Evolutionary conservation across 2,888 invertebrate species (phyloP).

Genomic region (Netelia fuscicornis): DNA sequence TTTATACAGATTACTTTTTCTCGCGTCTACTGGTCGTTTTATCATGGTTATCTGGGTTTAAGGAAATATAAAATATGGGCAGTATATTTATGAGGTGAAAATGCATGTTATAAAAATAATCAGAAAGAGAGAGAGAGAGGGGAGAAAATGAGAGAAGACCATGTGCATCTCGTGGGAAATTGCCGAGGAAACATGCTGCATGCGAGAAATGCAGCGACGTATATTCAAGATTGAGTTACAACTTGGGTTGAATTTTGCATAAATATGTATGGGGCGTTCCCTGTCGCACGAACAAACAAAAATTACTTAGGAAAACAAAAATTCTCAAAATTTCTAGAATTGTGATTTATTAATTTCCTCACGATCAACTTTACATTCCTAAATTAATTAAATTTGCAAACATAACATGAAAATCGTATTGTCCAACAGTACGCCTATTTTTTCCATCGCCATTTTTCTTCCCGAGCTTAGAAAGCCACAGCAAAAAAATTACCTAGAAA

Average conservation of each 20-base stretch:
- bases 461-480: neutral
- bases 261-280: neutral
- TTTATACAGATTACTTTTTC: neutral
- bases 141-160: neutral
- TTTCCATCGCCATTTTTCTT: neutral
- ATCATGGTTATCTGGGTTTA: neutral
- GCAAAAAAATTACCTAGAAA: too few species aligned
- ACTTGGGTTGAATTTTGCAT: constrained; percentile 10
- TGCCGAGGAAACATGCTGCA: constrained; percentile 1
- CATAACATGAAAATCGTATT: too few species aligned
- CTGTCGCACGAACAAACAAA: neutral
- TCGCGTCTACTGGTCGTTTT: neutral
- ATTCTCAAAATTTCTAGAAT: too few species aligned
- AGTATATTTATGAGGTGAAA: neutral
- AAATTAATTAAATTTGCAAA: too few species aligned
- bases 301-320: too few species aligned
- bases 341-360: too few species aligned
- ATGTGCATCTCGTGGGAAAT: neutral
- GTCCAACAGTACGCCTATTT: neutral
- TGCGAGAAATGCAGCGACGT: constrained; percentile 6
- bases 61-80: neutral
- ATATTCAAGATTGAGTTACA: constrained; percentile 32
- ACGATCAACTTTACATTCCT: too few species aligned
- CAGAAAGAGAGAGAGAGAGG: neutral
- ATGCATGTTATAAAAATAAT: neutral